Conservation (phyloP, 2,888 invertebrate genomes). For the Drosophila barbarae region DNA sequence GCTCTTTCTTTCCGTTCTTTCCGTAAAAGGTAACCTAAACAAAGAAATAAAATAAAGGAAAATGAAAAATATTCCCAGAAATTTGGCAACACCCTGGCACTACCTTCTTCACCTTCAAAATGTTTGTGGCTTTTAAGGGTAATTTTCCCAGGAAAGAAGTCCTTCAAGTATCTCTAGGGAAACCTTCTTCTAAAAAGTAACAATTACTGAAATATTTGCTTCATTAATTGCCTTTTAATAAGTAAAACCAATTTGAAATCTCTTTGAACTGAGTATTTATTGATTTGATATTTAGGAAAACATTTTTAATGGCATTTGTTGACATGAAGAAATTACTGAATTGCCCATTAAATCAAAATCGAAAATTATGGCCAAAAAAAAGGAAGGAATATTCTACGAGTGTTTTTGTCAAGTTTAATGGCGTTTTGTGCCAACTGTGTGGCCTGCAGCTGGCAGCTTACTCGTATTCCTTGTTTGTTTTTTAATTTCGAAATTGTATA, state of each 20-base stretch:
- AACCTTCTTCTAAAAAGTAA: not conserved
- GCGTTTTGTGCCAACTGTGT: slow-evolving; percentile 1
- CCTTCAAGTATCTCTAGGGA: not conserved
- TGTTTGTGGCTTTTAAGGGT: not conserved
- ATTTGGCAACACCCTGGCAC: not conserved
- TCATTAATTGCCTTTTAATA: not conserved
- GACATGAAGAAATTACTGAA: not conserved
- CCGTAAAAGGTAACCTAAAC: not conserved
- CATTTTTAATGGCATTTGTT: slow-evolving; percentile 1
- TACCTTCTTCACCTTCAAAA: not conserved
- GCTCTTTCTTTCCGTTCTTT: no score
- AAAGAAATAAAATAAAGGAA: not conserved
- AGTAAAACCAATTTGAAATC: not conserved
- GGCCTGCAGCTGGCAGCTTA: slow-evolving; percentile 10
- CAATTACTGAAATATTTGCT: no score
- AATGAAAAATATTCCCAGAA: not conserved
- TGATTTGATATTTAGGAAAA: slow-evolving; percentile 7
- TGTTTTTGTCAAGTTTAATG: slow-evolving; percentile 1
- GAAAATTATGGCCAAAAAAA: not conserved
- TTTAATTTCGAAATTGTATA: slow-evolving; percentile 67
- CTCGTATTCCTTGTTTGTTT: slow-evolving; percentile 47
- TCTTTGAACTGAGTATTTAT: slow-evolving; percentile 5
- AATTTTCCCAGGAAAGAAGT: not conserved
- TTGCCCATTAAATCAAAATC: slow-evolving; percentile 1
- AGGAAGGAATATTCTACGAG: not conserved